Base-by-base conservation (phyloP, 1,140 invertebrate genomes). In the Drosophila gunungcola region DNA sequence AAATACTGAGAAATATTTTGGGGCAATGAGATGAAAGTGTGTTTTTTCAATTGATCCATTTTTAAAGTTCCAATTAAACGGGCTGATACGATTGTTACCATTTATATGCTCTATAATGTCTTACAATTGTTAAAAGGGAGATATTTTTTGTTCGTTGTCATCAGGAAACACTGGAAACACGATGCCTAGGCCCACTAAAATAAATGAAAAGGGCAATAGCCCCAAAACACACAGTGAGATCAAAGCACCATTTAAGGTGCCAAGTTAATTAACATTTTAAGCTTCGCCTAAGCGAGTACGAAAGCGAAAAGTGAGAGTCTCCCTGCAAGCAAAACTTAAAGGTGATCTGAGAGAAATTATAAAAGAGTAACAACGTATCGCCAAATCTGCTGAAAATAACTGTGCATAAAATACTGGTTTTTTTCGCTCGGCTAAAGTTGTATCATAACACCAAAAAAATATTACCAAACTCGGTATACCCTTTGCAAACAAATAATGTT, bases 271-370 rank as follows among this genome's bases (percentile, higher is more conserved):
- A 76, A 76, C 76, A 79, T 36, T 61, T 41, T 49, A 69, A 58
- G 25, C 21, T 25, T 16, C 46, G 43, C 63, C 49, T 39, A 16
- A 48, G 11, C 39, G 27, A 53, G 34, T 9, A 13, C 12, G 13
- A 45, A 43, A 48, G 51, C 48, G 51, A 78, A 88, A 88, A 88
- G 83, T 83, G 83, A 88, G 83, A 88, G 82, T 86, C 81, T 61
- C 16, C 32, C 25, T 55, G 7, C 4, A 32, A 49, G 57, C 27
- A 21, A 48, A 16, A 38, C 9, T 12, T 57, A 41, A 65, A 46
- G 63, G 43, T 27, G 46, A 55, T 41, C 65, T 48, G 72, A 88
- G 84, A 83, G 83, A 88, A 88, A 88, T 83, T 86, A 88, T 77
- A 88, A 56, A 79, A 80, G 78, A 65, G 46, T 29, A 55, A 42